These are phyloP conservation scores for Pterophyllum scalare DNA, from an alignment of 2,113 vertebrate species.

Conservation along the genomic window DNA sequence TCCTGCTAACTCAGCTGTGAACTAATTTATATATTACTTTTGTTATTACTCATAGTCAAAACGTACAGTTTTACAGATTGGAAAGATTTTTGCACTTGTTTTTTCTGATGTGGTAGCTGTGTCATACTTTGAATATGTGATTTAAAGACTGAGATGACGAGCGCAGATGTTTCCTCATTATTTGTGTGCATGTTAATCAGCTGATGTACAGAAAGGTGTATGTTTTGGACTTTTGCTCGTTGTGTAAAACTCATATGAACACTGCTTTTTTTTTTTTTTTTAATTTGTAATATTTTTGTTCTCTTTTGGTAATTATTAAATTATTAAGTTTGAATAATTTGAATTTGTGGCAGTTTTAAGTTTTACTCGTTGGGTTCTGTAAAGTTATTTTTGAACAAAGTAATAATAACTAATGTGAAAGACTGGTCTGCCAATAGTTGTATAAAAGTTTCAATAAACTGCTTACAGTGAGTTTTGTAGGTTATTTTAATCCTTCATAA, in stretches of 20 bases:
- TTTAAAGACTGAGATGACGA: not conserved
- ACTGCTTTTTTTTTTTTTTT: not conserved
- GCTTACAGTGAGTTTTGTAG: not conserved
- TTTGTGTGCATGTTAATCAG: not conserved
- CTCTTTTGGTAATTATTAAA: not conserved
- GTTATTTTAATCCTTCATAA: not conserved
- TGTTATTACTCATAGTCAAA: constrained; percentile 1
- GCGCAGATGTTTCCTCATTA: not conserved
- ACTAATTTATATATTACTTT: not conserved
- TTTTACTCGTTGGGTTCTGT: not conserved
- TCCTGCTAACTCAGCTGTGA: constrained; percentile 17
- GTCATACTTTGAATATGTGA: not conserved
- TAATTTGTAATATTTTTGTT: not conserved
- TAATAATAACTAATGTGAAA: not conserved
- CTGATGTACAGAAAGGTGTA: not conserved
- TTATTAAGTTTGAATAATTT: not conserved
- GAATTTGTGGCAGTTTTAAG: constrained; percentile 1
- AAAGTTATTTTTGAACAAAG: constrained; percentile 7
- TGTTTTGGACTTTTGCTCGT: not conserved
- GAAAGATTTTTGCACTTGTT: constrained; percentile 25
- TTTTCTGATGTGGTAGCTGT: not conserved
- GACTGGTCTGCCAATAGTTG: not conserved
- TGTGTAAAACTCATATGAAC: not conserved
- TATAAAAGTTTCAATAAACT: not conserved
- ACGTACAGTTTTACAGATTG: not conserved